Evolutionary conservation across 2,888 invertebrate species (phyloP), one percentile per base, ranked within the genome.

Genomic region (Isoperla grammatica): DNA sequence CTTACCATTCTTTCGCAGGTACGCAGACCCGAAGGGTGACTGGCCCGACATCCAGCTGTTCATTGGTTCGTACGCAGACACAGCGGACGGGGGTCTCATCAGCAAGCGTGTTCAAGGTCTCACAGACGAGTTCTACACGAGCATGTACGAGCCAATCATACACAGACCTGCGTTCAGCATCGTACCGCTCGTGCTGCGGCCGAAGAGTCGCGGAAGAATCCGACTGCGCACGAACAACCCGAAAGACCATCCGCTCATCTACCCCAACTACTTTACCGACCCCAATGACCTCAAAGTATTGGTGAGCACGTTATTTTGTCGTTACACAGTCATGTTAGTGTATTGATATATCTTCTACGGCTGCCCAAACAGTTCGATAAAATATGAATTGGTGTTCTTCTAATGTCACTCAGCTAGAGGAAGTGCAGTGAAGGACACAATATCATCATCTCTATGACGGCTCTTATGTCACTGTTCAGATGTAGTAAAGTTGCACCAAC

Each of bases 181-280:
- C 1, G 77, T 85, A 0, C 87, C 88, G 0, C 71, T 89, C 46
- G 66, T 91, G n/a, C 73, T 90, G 68, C 76, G 90, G 56, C 90
- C 91, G 0, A 80, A 77, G 64, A 90, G 90, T 67, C 75, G 84
- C 46, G 91, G 91, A 0, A 79, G 76, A 65, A 70, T 92, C 12
- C 76, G 81, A 65, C 74, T 97, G 1, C 80, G 77, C 65, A 85
- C 87, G 50, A 76, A 77, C 0, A 80, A 90, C 71, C 88, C 93
- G 0, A 76, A 79, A 57, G 79, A 85, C 0, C 84, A 88, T 65
- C 93, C 95, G 0, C 72, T 83, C n/a, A 91, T 97, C 61, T 86
- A 89, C 72, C 89, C 96, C 0, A 94, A 95, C 72, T 96, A 96
- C 72, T 87, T 85, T 68, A 74, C 81, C 0, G 81, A 90, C 68